Base-by-base conservation (phyloP, 2,888 invertebrate genomes). In the Phengaris alcon region DNA sequence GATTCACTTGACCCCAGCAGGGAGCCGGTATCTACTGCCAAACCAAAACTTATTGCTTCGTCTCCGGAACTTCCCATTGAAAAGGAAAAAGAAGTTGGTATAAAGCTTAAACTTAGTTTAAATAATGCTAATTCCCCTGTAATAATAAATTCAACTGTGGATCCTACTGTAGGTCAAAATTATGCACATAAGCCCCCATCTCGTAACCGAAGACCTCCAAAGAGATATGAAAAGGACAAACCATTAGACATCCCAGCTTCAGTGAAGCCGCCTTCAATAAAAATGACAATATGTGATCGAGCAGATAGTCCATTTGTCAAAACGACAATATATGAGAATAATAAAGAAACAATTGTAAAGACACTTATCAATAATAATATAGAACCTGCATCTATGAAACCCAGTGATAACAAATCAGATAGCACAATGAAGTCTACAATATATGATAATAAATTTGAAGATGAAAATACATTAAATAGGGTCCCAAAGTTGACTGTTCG, bases 401-500 rank as follows among this genome's bases (percentile, higher is more conserved):
- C 83, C 77, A 81, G 86, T 75, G 90, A 91, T 79, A 79, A 79
- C n/a, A 93, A 90, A 83, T 79, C 83, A 73, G 93, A 93, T 68
- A 91, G 87, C 78, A 81, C 84, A 51, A 85, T 93, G 2, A 91
- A 92, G 85, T 87, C 91, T 35, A 93, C 93, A 78, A 93, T 93
- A 81, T 93, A 93, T 86, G 93, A 93, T 83, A 93, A 91, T 79
- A 91, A 91, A 80, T 82, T 89, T 77, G 91, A 92, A 79, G 89
- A 90, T 80, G 83, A 85, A 68, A 92, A 90, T 80, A 89, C 91
- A 81, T 84, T 93, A 76, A 93, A 93, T 84, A 95, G 94, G 87
- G 95, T 95, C 79, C 96, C 95, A 81, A 96, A 96, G 87, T 89
- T 96, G 75, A 96, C 96, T 79, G 91, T 96, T 46, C 95, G 96